Evolutionary conservation across 2,888 invertebrate species (phyloP).

Genomic region (Hypomecis punctinalis): DNA sequence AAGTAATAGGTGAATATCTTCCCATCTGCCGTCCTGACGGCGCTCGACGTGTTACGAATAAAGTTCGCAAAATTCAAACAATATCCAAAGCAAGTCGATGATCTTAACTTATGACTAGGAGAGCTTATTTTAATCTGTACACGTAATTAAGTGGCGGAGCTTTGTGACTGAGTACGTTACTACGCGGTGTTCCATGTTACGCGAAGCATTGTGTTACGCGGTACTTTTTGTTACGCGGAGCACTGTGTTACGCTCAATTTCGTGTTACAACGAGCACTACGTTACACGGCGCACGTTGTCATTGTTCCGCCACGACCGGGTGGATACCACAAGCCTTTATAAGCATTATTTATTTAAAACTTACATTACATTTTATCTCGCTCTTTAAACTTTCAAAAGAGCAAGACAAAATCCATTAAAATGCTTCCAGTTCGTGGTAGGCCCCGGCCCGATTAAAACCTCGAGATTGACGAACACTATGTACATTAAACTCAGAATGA

Average conservation of each 20-base stretch:
- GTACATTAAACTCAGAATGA: slow-evolving; percentile 67
- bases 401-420: background rate
- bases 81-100: slow-evolving; percentile 10
- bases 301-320: too few species aligned
- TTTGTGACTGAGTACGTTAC: too few species aligned
- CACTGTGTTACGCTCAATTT: too few species aligned
- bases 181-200: too few species aligned
- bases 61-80: slow-evolving; percentile 11
- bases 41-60: background rate
- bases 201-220: too few species aligned
- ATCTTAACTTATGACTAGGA: slow-evolving; percentile 16
- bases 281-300: too few species aligned
- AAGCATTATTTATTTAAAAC: too few species aligned
- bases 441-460: slow-evolving; percentile 48
- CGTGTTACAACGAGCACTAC: too few species aligned
- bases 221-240: too few species aligned
- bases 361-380: too few species aligned
- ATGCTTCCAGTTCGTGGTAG: background rate
- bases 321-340: too few species aligned
- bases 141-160: background rate
- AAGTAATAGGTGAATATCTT: slow-evolving; percentile 8
- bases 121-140: slow-evolving; percentile 21
- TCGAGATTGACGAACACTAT: slow-evolving; percentile 70
- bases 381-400: background rate
- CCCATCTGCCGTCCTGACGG: background rate